Percentiles rank a stretch among this genome's conserved stretches.
phyloP scores from a whole-genome alignment of 2,113 vertebrate genomes.

The Phyllostomus hastatus region DNA sequence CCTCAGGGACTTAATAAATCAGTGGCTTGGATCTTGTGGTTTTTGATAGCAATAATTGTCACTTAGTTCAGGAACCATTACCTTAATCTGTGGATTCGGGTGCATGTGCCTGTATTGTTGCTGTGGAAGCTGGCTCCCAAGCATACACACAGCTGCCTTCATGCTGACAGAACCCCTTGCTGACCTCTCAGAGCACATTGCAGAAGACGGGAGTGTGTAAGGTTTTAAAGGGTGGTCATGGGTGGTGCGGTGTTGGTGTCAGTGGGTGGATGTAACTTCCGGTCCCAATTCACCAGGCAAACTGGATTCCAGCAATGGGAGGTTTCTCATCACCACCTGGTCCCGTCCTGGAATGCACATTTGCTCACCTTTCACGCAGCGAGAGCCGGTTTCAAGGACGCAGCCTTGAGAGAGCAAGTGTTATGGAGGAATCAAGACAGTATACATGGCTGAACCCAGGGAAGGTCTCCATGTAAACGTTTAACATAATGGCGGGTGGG shows the following conservation, averaged over 20 bases:
- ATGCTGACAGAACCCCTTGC: neutral
- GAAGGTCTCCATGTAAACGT: neutral
- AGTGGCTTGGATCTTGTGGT: neutral
- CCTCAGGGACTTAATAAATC: neutral
- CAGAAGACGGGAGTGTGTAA: neutral
- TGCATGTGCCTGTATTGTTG: neutral
- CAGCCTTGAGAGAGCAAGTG: neutral
- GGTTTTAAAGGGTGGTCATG: neutral
- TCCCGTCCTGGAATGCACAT: too few species aligned
- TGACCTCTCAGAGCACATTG: neutral
- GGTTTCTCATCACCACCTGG: neutral
- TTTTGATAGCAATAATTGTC: neutral
- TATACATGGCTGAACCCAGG: neutral
- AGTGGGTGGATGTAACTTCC: neutral
- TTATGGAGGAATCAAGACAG: neutral
- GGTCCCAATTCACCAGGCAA: neutral
- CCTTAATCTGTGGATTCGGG: neutral
- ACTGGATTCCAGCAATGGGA: neutral
- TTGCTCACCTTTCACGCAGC: neutral
- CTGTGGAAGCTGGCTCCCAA: neutral
- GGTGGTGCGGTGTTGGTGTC: neutral
- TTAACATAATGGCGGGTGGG: neutral
- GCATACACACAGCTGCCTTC: neutral
- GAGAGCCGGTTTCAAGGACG: neutral
- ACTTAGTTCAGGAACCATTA: neutral